phyloP scores from a whole-genome alignment of 2,888 invertebrate genomes.

The Trachelus troglodyta region DNA sequence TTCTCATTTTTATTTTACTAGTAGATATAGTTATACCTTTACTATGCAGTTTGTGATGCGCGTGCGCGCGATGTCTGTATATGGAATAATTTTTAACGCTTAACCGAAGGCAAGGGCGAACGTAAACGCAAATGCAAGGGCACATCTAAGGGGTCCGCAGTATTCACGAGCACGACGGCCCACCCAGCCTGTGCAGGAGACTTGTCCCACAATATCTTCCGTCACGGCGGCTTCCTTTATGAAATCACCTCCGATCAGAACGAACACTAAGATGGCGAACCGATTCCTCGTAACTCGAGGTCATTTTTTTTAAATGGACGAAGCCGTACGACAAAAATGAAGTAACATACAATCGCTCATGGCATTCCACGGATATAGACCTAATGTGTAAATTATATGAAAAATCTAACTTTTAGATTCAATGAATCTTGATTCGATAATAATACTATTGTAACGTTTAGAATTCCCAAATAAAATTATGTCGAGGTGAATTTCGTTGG shows the following conservation, averaged over 20 bases:
- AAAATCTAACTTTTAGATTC: too few species aligned
- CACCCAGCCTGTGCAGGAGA: slow-evolving; percentile 60
- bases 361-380: too few species aligned
- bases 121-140: background rate
- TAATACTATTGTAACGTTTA: too few species aligned
- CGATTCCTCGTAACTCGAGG: slow-evolving; percentile 46
- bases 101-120: slow-evolving; percentile 20
- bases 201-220: slow-evolving; percentile 65
- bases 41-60: too few species aligned
- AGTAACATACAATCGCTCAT: too few species aligned
- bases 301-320: slow-evolving; percentile 26
- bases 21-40: background rate
- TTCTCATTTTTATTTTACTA: background rate
- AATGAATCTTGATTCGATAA: too few species aligned
- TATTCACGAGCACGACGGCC: slow-evolving; percentile 41
- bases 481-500: too few species aligned
- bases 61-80: background rate
- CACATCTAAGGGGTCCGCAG: background rate
- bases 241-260: slow-evolving; percentile 60
- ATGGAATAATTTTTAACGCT: slow-evolving; percentile 19
- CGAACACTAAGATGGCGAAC: slow-evolving; percentile 41
- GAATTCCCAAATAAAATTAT: too few species aligned
- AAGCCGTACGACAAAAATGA: too few species aligned
- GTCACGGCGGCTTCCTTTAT: slow-evolving; percentile 64
- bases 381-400: too few species aligned